Base-by-base conservation (phyloP, 2,888 invertebrate genomes). In the Apodemia zela region DNA sequence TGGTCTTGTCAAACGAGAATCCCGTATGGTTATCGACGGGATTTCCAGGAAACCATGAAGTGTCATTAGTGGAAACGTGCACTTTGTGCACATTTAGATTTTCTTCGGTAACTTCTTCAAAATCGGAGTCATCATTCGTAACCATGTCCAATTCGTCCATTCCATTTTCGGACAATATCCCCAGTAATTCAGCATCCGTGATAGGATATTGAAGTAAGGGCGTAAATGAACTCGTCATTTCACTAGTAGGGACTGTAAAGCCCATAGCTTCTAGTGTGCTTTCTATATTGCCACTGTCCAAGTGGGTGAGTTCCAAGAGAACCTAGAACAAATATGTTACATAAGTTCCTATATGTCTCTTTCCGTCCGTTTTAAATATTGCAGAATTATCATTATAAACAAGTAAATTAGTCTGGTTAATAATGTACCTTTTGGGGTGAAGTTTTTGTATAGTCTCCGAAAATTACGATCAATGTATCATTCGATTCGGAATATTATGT, bases 81-180 rank as follows among this genome's bases (percentile, higher is more conserved):
- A 25, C 42, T 58, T 45, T 25, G 57, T 62, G 62, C 45, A 57
- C 17, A 62, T 62, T 42, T 62, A 58, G 45, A 60, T 60, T 38
- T 47, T 47, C 47, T 62, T 62, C 62, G 38, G 58, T n/a, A 58
- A 58, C 57, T 62, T 62, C 62, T 58, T 57, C 57, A 62, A 47
- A 62, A 58, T 62, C 10, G 35, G 10, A 35, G 35, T 35, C 45
- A 58, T 58, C 57, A 58, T 62, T 45, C 57, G 57, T 62, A 62
- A 58, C 57, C 11, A 58, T 62, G 45, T 62, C 58, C 45, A 62
- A 62, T 62, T 57, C 62, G 58, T 62, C 58, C 25, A 62, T 33
- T 62, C 58, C 62, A 38, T 62, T 62, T 62, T 62, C 62, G 17
- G 62, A 62, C 58, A 62, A 62, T 62, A 62, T 62, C 21, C 62